These are phyloP conservation scores for Mohoua ochrocephala DNA, from an alignment of 2,113 vertebrate genomes.

Conservation along the genomic window DNA sequence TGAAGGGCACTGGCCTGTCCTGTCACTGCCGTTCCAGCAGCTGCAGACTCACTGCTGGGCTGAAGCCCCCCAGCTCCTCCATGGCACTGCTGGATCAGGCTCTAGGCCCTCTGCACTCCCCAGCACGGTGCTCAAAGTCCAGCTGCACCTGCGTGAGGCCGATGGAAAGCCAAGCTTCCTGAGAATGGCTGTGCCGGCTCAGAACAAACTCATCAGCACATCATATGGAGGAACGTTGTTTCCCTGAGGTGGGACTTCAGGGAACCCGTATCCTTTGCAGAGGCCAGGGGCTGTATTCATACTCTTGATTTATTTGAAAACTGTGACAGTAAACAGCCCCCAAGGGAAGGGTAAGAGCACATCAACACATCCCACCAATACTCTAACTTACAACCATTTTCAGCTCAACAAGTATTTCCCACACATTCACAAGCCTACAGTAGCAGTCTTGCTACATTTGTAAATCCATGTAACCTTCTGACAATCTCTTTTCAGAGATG, in stretches of 20 bases:
- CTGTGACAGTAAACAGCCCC: background rate
- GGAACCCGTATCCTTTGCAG: background rate
- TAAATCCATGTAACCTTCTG: background rate
- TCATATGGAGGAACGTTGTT: accelerated
- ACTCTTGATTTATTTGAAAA: background rate
- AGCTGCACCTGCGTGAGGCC: background rate
- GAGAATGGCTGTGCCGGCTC: background rate
- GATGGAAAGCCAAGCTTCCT: background rate
- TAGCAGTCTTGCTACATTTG: background rate
- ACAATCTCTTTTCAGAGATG: background rate
- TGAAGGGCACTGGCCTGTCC: background rate
- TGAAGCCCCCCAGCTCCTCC: background rate
- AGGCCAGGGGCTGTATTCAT: background rate
- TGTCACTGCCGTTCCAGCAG: background rate
- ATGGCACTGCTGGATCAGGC: accelerated
- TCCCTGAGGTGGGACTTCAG: background rate
- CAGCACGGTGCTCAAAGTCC: background rate
- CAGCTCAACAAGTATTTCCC: background rate
- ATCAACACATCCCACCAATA: background rate
- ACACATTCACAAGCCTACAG: background rate
- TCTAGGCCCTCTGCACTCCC: background rate
- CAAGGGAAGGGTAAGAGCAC: background rate
- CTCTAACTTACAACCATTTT: background rate
- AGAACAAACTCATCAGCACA: background rate
- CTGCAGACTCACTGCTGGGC: background rate